Percentiles rank a stretch among this genome's conserved stretches.
Evolutionary conservation across 2,113 vertebrate species (phyloP).

Genomic region (Phrynocephalus versicolor): DNA sequence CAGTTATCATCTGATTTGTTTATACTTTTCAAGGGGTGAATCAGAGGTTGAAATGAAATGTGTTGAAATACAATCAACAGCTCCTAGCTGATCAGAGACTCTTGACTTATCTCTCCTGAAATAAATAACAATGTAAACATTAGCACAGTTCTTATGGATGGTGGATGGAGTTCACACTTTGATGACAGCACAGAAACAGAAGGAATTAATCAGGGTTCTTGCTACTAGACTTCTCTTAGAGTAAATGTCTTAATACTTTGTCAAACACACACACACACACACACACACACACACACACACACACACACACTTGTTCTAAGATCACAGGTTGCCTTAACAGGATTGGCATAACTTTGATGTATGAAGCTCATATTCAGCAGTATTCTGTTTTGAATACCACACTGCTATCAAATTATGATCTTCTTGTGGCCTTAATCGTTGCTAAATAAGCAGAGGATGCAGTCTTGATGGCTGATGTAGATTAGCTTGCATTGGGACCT

Average conservation of each 20-base stretch:
- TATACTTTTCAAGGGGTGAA: conserved; percentile 1
- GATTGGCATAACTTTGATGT: not conserved
- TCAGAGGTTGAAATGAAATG: not conserved
- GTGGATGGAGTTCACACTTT: not conserved
- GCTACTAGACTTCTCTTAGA: not conserved
- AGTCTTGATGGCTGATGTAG: too few relatives aligned
- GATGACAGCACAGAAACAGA: not conserved
- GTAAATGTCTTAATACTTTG: not conserved
- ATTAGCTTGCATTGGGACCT: too few relatives aligned
- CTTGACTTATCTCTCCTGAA: not conserved
- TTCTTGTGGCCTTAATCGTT: too few relatives aligned
- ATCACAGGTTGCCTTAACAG: not conserved
- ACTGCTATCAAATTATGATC: too few relatives aligned
- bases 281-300: not conserved
- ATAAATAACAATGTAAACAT: not conserved
- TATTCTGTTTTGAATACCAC: not conserved
- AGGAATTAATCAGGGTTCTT: not conserved
- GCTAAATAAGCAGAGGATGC: too few relatives aligned
- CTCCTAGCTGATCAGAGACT: not conserved
- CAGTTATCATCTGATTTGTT: conserved; percentile 12
- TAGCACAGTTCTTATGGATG: not conserved
- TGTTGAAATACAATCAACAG: conserved; percentile 2
- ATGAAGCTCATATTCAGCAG: not conserved
- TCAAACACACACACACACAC: not conserved
- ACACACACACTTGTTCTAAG: not conserved